Evolutionary conservation across 2,888 invertebrate genomes (phyloP), one percentile per base, ranked within the genome.

Genomic region (Chrysomela aeneicollis): DNA sequence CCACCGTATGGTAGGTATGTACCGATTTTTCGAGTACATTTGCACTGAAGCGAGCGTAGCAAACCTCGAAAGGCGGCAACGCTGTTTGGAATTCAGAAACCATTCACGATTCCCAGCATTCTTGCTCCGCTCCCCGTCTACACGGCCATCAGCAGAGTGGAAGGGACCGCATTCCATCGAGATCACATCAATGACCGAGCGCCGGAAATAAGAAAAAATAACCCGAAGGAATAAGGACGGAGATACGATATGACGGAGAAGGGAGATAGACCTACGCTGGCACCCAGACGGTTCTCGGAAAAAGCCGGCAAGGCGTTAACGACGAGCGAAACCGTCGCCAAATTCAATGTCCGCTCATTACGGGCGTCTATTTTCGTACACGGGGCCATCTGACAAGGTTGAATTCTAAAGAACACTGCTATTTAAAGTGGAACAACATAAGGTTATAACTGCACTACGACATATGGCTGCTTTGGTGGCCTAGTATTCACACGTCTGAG

Each of bases 111-210:
- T 82, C 80, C 78, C 79, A 79, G 76, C 82, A 82, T 82, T 82
- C 82, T 80, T 78, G 78, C 78, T 75, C 74, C 71, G 78, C 74
- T 66, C 73, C 74, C 78, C 77, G 73, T 75, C 72, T 69, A 69
- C 70, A 67, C 69, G 70, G 71, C 70, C 64, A 71, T 64, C 67
- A 69, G 68, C 67, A 69, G 68, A 70, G 71, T 71, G 75, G 74
- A 78, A 76, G 76, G 81, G 81, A 81, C 82, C 81, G 81, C 83
- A 83, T 83, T 82, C 83, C 82, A 75, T 69, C 76, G 79, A 81
- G 82, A 83, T 82, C 83, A 82, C 82, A 82, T 83, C 82, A 83
- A 83, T 83, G 83, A 82, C 82, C 82, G 81, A 80, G 80, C 80
- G 81, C 81, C 81, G 78, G 81, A 78, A 79, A 77, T 77, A 79